Percentiles rank a stretch among this genome's conserved stretches.
phyloP scores from a whole-genome alignment of 1,140 invertebrate genomes.

The Sycophaga agraensis region DNA sequence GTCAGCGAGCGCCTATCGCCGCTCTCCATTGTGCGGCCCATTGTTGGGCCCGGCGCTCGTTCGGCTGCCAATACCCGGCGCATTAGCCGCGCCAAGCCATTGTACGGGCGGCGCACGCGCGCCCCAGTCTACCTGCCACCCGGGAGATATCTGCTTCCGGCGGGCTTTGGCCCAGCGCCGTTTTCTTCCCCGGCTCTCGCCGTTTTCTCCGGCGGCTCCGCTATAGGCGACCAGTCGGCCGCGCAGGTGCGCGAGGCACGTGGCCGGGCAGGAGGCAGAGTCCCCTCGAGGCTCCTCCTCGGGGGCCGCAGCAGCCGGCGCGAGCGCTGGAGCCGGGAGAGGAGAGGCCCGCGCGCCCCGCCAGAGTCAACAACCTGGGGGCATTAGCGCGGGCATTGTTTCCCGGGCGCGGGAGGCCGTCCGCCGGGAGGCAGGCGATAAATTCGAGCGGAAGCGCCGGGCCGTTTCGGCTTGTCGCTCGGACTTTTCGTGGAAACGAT shows the following conservation, averaged over 20 bases:
- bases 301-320: too few species aligned
- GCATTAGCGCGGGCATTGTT: conserved; percentile 42
- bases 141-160: conserved; percentile 41
- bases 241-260: conserved; percentile 18
- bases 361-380: conserved; percentile 44
- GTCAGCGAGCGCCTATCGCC: conserved; percentile 22
- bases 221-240: conserved; percentile 4
- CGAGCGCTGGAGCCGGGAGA: too few species aligned
- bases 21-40: conserved; percentile 31
- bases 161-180: conserved; percentile 29
- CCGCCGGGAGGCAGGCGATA: conserved; percentile 31
- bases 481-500: conserved; percentile 31
- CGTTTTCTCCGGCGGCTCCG: neutral
- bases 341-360: too few species aligned
- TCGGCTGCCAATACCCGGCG: conserved; percentile 39
- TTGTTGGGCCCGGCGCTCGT: conserved; percentile 29
- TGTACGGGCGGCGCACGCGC: conserved; percentile 5
- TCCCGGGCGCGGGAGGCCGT: conserved; percentile 32
- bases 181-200: conserved; percentile 2
- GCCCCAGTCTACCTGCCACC: conserved; percentile 7
- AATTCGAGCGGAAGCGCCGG: conserved; percentile 42
- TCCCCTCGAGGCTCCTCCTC: too few species aligned
- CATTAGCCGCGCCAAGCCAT: conserved; percentile 23
- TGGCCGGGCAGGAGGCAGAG: neutral
- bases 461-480: conserved; percentile 29